Evolutionary conservation across 2,797 vertebrate species (phyloP).

Genomic region (Pelobates cultripes): DNA sequence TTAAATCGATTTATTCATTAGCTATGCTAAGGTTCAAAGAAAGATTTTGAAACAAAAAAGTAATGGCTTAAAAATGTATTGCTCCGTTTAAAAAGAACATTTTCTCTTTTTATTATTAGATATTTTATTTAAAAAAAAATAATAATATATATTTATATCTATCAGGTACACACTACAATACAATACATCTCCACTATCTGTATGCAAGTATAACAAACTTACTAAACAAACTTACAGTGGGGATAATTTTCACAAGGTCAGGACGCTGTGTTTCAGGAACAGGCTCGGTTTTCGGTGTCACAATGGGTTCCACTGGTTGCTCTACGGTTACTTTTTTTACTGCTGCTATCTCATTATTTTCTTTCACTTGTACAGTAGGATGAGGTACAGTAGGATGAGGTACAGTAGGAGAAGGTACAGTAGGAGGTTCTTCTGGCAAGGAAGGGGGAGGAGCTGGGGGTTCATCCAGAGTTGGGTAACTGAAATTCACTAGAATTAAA

Average conservation of each 20-base stretch:
- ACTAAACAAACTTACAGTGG: conserved; percentile 77
- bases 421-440: conserved; percentile 64
- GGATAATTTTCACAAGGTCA: conserved; percentile 73
- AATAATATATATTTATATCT: too few species aligned
- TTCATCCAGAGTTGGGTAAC: conserved; percentile 92
- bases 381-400: conserved; percentile 25
- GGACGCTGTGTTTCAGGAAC: conserved; percentile 67
- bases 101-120: too few species aligned
- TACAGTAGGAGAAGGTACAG: conserved; percentile 40
- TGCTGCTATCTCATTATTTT: conserved; percentile 65
- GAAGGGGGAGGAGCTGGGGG: conserved; percentile 68
- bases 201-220: too few species aligned
- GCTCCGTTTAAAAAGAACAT: too few species aligned
- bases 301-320: conserved; percentile 56
- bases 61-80: too few species aligned
- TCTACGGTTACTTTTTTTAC: conserved; percentile 62
- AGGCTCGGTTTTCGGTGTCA: conserved; percentile 60
- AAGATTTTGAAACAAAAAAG: neutral
- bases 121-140: too few species aligned
- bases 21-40: neutral
- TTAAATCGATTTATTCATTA: too few species aligned
- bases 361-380: conserved; percentile 65
- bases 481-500: conserved; percentile 87
- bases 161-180: too few species aligned
- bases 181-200: too few species aligned